phyloP scores from a whole-genome alignment of 2,797 vertebrate species.

The Gobionotothen gibberifrons region DNA sequence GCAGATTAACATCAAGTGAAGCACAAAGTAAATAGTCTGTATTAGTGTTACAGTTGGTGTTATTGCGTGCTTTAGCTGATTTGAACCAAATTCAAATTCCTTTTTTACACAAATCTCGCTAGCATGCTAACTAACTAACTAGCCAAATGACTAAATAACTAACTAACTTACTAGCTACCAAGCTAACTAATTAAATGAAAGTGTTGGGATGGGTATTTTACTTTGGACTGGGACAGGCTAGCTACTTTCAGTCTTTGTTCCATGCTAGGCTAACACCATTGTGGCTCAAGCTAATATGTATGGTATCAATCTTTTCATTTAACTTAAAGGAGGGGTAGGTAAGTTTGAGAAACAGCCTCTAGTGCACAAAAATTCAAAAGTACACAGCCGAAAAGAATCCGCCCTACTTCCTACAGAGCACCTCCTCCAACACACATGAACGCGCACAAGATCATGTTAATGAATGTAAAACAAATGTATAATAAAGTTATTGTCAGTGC shows the following conservation, averaged over 20 bases:
- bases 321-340: too few species aligned
- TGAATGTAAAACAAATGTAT: too few species aligned
- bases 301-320: background rate
- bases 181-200: background rate
- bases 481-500: too few species aligned
- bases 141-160: background rate
- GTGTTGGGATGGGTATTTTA: background rate
- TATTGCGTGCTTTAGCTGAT: background rate
- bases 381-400: too few species aligned
- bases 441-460: too few species aligned
- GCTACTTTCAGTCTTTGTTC: background rate
- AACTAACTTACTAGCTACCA: background rate
- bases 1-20: slow-evolving; percentile 9
- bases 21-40: background rate
- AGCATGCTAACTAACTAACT: too few species aligned
- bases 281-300: background rate
- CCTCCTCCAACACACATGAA: too few species aligned
- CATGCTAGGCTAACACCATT: background rate
- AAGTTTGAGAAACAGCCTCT: too few species aligned
- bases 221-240: background rate
- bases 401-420: too few species aligned
- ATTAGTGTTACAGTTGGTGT: background rate
- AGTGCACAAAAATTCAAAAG: too few species aligned
- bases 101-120: too few species aligned
- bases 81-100: background rate